Evolutionary conservation across 2,113 vertebrate species (phyloP).

Genomic region (Semnornis frantzii): DNA sequence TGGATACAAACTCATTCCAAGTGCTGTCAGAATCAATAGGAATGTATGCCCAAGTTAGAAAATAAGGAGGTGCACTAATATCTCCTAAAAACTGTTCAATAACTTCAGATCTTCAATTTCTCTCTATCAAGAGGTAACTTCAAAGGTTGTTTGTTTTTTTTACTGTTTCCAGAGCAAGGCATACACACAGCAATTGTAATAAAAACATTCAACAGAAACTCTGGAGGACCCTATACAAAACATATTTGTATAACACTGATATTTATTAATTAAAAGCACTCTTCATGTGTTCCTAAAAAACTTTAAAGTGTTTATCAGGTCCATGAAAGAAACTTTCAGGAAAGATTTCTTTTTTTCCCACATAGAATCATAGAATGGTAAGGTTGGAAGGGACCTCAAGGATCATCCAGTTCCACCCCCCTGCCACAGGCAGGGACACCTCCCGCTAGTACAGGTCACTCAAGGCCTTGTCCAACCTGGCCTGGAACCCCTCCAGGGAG

Average conservation of each 20-base stretch:
- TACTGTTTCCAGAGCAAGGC: background rate
- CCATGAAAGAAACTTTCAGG: background rate
- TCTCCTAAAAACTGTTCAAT: background rate
- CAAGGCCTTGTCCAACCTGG: too few species aligned
- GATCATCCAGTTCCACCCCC: too few species aligned
- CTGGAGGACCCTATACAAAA: background rate
- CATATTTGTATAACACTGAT: background rate
- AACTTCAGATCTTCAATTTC: background rate
- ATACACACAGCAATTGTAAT: background rate
- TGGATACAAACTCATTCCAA: background rate
- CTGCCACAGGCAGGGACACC: too few species aligned
- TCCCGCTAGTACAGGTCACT: too few species aligned
- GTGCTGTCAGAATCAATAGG: background rate
- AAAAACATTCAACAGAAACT: background rate
- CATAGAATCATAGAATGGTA: too few species aligned
- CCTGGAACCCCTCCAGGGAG: too few species aligned
- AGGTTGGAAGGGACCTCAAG: too few species aligned
- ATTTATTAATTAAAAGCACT: background rate
- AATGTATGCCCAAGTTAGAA: background rate
- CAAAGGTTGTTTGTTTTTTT: background rate
- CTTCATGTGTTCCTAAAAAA: background rate
- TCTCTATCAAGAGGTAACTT: background rate
- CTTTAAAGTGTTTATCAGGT: background rate
- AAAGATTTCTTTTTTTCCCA: background rate
- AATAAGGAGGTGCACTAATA: background rate